Percentiles rank a stretch among this genome's conserved stretches.
phyloP scores from a whole-genome alignment of 2,888 invertebrate species.

The Ypsolopha sequella region DNA sequence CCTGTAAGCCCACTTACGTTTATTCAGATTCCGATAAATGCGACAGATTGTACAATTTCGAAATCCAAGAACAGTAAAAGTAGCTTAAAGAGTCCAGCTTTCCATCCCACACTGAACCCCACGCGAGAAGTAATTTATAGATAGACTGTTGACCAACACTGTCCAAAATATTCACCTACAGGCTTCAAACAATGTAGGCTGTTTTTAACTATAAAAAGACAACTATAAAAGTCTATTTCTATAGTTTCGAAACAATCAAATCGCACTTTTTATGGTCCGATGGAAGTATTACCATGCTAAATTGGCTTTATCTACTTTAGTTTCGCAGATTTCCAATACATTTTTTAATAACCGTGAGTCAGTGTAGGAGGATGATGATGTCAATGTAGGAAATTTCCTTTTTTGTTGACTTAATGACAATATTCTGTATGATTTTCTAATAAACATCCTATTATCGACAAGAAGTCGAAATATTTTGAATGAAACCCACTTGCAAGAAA shows the following conservation, averaged over 20 bases:
- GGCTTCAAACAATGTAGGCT: slow-evolving; percentile 27
- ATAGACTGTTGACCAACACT: slow-evolving; percentile 47
- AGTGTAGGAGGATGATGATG: neutral
- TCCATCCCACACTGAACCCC: slow-evolving; percentile 30
- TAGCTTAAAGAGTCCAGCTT: slow-evolving; percentile 12
- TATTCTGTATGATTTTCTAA: too few species aligned
- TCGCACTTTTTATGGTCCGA: neutral
- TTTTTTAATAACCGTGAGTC: neutral
- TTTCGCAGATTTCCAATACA: neutral
- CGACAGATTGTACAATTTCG: neutral
- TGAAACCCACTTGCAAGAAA: too few species aligned
- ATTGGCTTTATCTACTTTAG: neutral
- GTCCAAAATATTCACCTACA: slow-evolving; percentile 35
- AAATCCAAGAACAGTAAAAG: neutral
- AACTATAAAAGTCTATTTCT: neutral
- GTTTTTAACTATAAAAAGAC: neutral
- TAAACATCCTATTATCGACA: too few species aligned
- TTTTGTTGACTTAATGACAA: neutral
- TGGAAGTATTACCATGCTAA: neutral
- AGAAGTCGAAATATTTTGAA: too few species aligned
- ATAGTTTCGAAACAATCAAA: neutral
- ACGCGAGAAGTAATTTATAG: slow-evolving; percentile 19
- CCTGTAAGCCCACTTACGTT: too few species aligned
- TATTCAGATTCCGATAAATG: too few species aligned
- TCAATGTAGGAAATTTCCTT: neutral